Evolutionary conservation across 2,113 vertebrate species (phyloP).

Genomic region (Elephas maximus): DNA sequence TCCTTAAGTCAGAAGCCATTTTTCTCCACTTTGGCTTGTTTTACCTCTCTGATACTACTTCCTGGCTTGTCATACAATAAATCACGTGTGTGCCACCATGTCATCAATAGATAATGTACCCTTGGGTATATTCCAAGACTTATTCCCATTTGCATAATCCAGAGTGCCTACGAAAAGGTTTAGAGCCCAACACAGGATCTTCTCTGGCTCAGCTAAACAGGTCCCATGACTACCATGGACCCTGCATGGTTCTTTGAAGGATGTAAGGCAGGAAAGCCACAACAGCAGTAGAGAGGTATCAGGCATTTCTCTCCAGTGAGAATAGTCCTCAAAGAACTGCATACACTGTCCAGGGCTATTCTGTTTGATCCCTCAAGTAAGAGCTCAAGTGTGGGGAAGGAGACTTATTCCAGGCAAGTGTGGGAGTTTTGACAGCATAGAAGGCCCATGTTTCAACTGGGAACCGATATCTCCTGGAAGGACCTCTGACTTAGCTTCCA

Average conservation of each 20-base stretch:
- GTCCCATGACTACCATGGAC: rapidly evolving
- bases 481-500: background rate
- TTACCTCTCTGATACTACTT: background rate
- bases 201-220: background rate
- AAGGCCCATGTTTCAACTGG: background rate
- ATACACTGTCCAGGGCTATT: background rate
- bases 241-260: background rate
- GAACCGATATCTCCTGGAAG: background rate
- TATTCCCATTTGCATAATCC: no score
- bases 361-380: background rate
- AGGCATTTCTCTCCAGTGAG: background rate
- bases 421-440: background rate
- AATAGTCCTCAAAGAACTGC: no score
- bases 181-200: no score
- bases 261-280: no score
- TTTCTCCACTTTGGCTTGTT: background rate
- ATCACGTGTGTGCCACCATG: background rate
- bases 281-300: rapidly evolving
- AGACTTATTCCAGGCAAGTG: background rate
- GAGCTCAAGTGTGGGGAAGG: background rate
- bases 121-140: background rate
- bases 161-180: background rate
- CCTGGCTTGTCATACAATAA: background rate
- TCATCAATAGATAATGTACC: background rate
- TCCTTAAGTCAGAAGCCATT: background rate